Evolutionary conservation across 2,888 invertebrate species (phyloP).

Genomic region (Lasiommata megera): DNA sequence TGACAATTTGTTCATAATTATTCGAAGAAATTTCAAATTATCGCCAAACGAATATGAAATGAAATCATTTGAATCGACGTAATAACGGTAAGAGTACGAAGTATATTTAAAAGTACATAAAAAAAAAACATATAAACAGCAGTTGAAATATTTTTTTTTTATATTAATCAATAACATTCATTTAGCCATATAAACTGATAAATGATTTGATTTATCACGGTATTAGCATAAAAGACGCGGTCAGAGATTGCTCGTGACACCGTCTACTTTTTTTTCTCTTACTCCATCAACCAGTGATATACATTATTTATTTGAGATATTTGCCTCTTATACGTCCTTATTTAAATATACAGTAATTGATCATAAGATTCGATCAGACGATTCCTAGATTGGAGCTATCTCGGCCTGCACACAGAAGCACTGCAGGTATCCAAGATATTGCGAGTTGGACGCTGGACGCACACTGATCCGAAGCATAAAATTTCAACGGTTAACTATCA

Average conservation of each 20-base stretch:
- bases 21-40: no score
- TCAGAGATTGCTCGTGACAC: background rate
- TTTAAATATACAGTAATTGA: constrained; percentile 17
- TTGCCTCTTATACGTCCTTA: background rate
- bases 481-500: constrained; percentile 70
- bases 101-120: no score
- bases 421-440: constrained; percentile 1
- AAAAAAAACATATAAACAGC: no score
- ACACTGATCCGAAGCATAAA: constrained; percentile 50
- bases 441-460: constrained; percentile 6
- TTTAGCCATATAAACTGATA: constrained; percentile 1
- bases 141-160: no score
- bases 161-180: no score
- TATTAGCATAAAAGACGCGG: constrained; percentile 12
- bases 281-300: constrained; percentile 8
- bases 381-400: constrained; percentile 8
- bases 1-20: no score
- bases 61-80: no score
- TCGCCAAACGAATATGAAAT: no score
- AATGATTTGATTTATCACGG: constrained; percentile 15
- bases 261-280: constrained; percentile 13
- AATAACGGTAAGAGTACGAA: no score
- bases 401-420: constrained; percentile 12
- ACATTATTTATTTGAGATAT: constrained; percentile 7
- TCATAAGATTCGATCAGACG: constrained; percentile 16